phyloP scores from a whole-genome alignment of 2,888 invertebrate species.

The Aphodius sticticus region DNA sequence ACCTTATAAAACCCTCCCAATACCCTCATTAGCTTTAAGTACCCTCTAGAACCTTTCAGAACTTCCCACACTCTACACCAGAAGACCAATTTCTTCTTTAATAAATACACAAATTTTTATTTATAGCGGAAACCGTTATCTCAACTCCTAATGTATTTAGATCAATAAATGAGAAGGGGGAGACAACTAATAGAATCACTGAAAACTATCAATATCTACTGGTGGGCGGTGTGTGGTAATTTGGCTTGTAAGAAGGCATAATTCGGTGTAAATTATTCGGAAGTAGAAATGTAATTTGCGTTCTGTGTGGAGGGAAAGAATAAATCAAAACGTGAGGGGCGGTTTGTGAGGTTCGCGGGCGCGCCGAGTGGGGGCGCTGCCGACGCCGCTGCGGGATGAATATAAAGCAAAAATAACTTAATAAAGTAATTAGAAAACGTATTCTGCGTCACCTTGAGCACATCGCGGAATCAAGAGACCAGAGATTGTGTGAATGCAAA shows the following conservation, averaged over 20 bases:
- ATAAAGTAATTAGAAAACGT: constrained; percentile 48
- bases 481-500: constrained; percentile 47
- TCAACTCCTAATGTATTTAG: too few species aligned
- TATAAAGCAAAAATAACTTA: constrained; percentile 47
- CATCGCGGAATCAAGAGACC: constrained; percentile 45
- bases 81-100: too few species aligned
- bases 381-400: constrained; percentile 39
- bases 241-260: constrained; percentile 4
- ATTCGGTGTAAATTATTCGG: constrained; percentile 30
- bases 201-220: not conserved
- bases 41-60: too few species aligned
- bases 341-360: constrained; percentile 12
- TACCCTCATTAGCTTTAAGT: too few species aligned
- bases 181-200: too few species aligned
- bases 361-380: constrained; percentile 19
- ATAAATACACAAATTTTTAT: too few species aligned
- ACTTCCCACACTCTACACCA: too few species aligned
- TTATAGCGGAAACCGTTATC: too few species aligned
- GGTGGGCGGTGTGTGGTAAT: constrained; percentile 4
- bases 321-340: constrained; percentile 5
- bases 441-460: constrained; percentile 45
- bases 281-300: constrained; percentile 28
- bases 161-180: too few species aligned
- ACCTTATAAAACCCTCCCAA: too few species aligned
- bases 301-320: constrained; percentile 24